These are phyloP conservation scores for Autographa gamma DNA, from an alignment of 2,888 invertebrate species.

Conservation along the genomic window DNA sequence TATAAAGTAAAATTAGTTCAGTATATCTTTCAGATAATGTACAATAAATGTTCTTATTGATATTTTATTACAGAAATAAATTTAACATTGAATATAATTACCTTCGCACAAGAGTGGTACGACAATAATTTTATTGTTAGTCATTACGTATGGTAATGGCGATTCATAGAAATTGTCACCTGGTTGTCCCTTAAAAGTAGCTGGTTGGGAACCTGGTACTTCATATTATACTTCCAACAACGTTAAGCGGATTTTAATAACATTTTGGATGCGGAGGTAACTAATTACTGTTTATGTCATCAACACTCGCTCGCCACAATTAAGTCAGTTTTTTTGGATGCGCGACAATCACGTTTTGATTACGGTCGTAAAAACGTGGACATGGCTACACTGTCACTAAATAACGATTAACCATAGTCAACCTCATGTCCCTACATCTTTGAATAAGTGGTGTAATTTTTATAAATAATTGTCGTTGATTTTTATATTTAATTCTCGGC, in stretches of 20 bases:
- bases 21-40: conserved; percentile 24
- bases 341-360: conserved; percentile 87
- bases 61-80: conserved; percentile 46
- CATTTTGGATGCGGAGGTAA: conserved; percentile 79
- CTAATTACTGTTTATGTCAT: conserved; percentile 87
- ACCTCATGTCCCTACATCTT: conserved; percentile 59
- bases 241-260: conserved; percentile 88
- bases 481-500: conserved; percentile 32
- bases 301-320: conserved; percentile 85
- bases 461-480: conserved; percentile 55
- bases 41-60: conserved; percentile 31
- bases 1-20: conserved; percentile 19
- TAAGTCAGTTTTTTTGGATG: conserved; percentile 83
- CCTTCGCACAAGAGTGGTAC: conserved; percentile 14
- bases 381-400: conserved; percentile 72
- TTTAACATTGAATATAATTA: conserved; percentile 46
- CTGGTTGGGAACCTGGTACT: conserved; percentile 42
- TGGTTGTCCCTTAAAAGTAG: conserved; percentile 45
- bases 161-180: conserved; percentile 59
- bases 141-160: conserved; percentile 27
- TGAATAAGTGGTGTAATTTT: conserved; percentile 59
- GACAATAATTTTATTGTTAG: conserved; percentile 35
- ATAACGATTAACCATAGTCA: conserved; percentile 72
- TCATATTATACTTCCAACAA: conserved; percentile 52
- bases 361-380: conserved; percentile 80